Evolutionary conservation across 1,140 invertebrate species (phyloP), one percentile per base, ranked within the genome.

Genomic region (Cyrtorhinus lividipennis): DNA sequence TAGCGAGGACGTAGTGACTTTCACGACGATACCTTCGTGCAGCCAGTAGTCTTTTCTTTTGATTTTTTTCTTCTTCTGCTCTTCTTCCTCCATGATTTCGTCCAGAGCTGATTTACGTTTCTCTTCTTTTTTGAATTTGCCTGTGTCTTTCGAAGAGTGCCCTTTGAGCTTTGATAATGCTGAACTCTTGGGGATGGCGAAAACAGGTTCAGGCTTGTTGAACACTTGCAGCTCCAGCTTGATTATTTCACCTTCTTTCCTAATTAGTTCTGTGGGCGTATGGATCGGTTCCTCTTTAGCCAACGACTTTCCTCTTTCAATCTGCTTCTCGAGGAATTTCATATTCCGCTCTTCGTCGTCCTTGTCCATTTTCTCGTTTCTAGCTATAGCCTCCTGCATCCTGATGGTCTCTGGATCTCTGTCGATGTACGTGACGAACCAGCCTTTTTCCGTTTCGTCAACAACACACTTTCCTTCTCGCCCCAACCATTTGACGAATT

Each of bases 401-500:
- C 84, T 84, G 57, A 98, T 83, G 0, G 91, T 88, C 69, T 96
- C 93, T 0, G 94, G 92, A 75, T 97, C 93, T 67, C 94, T 79
- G 70, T 98, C 95, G 64, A 99, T 92, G 70, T 96, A 98, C 0
- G 90, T 84, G 1, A 99, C 85, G 73, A 89, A 98, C 95, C 95
- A 98, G 26, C 95, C 95, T 76, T 98, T 97, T 74, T 99, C 96
- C 0, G 93, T 98, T 75, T 99, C 88, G 73, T 99, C 97, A 0
- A 98, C 95, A 13, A 88, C 80, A 72, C 92, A 95, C 69, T 93
- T 85, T 2, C 92, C 92, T 69, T 89, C 85, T 59, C 84, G 76
- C 0, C 95, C 95, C 0, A 98, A 77, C 84, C 88, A 97, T 73
- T 95, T 93, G 0, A 98, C 87, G 79, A 97, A 99, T 5, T 87